Base-by-base conservation (phyloP, 2,113 vertebrate genomes). In the Callocephalon fimbriatum region DNA sequence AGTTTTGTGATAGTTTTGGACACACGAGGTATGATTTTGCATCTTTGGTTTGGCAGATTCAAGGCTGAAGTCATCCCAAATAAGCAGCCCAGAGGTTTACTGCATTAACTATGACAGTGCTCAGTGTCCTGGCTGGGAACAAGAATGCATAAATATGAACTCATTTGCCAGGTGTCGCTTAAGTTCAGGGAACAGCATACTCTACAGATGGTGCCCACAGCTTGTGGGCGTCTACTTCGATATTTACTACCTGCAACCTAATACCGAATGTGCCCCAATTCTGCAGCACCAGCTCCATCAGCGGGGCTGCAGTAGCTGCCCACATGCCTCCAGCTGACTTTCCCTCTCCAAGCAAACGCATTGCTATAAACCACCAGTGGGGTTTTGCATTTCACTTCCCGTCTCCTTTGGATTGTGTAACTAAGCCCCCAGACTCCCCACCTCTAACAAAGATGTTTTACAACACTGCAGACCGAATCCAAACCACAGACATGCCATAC, bases 21-120 rank as follows among this genome's bases (percentile, higher is more conserved):
- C n/a, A 22, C 48, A 48, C 0, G 1, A 87, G 50, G 19, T 56
- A 81, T n/a, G 62, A 93, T 93, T 84, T 80, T 88, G 58, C 82
- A 88, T 84, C 74, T 90, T 85, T 93, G 73, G 84, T 78, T 96
- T 96, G 95, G 90, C 95, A 90, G 84, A 56, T 79, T 62, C 47
- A 44, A 7, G 0, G 0, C 48, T 96, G 79, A 90, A 92, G 90
- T 91, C 81, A 96, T 95, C 78, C 66, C 67, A 83, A 67, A 77
- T 12, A 73, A 95, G 81, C 87, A 88, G 63, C 50, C 78, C 54
- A n/a, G 45, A 61, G 58, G 50, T 88, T 93, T 86, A 88, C 62
- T 66, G 77, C 81, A 37, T 72, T 82, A 93, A 47, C 76, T 82
- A 25, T 85, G 70, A 85, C 86, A 96, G 44, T 1, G 0, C 32